Evolutionary conservation across 30 jellyfish, hydroid and myxozoan species (phyloP).

Genomic region (Rhopilema esculentum): DNA sequence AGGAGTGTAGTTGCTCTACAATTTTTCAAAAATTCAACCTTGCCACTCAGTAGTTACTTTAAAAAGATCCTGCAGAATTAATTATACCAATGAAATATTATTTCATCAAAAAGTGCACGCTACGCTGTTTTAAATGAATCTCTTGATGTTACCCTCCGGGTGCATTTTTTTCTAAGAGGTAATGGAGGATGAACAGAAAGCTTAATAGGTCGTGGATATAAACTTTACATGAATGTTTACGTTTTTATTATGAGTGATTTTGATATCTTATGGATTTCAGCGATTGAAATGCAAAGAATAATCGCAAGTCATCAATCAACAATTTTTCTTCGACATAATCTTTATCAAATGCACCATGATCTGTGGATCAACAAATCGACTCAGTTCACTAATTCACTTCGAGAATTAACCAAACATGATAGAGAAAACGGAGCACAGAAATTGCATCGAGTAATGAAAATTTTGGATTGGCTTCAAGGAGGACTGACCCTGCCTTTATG

Average conservation of each 20-base stretch:
- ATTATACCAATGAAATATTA: no score
- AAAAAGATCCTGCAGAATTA: no score
- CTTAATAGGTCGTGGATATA: neutral
- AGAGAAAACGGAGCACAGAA: neutral
- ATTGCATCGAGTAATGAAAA: neutral
- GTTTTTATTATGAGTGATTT: neutral
- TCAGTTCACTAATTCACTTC: neutral
- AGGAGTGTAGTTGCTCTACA: no score
- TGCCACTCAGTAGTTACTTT: no score
- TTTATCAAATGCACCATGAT: neutral
- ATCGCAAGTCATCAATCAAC: neutral
- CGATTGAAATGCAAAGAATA: neutral
- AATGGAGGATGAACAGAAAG: no score
- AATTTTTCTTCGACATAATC: neutral
- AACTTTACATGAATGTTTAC: neutral
- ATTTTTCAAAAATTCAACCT: no score
- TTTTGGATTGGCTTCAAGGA: neutral
- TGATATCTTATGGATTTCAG: neutral
- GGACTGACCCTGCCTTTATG: neutral
- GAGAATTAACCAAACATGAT: neutral
- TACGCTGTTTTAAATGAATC: no score
- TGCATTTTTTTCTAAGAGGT: no score
- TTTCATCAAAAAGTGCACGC: no score
- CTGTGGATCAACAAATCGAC: neutral
- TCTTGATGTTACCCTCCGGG: no score